These are phyloP conservation scores for Tokudaia muenninki DNA, from an alignment of 2,797 vertebrate species.

Conservation along the genomic window DNA sequence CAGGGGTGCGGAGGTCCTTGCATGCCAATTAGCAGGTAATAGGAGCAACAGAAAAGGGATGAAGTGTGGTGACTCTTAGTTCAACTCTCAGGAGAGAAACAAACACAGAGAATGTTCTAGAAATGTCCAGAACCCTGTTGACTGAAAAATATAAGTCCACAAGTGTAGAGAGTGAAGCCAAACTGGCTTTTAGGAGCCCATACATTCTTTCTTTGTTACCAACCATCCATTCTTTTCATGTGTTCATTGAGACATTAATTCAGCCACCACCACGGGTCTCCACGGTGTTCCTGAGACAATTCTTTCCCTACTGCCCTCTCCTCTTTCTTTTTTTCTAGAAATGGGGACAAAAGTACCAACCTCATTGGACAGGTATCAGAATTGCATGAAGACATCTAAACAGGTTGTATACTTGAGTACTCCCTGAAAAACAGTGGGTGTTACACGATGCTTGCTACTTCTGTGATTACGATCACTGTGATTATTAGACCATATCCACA, in stretches of 20 bases:
- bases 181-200: background rate
- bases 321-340: background rate
- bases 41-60: conserved; percentile 82
- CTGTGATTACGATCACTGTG: background rate
- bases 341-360: background rate
- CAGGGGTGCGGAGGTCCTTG: conserved; percentile 84
- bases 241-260: background rate
- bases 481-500: background rate
- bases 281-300: background rate
- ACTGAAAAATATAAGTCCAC: background rate
- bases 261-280: background rate
- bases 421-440: background rate
- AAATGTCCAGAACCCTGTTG: background rate
- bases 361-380: background rate
- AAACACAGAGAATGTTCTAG: background rate
- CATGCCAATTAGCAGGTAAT: conserved; percentile 89
- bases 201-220: background rate
- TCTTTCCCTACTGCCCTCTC: background rate
- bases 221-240: background rate
- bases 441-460: background rate
- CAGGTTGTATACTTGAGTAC: background rate
- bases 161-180: background rate
- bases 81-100: background rate
- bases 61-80: background rate
- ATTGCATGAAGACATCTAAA: background rate